These are phyloP conservation scores for Brachypodius melanocephalos DNA, from an alignment of 2,113 vertebrate genomes.

Conservation along the genomic window DNA sequence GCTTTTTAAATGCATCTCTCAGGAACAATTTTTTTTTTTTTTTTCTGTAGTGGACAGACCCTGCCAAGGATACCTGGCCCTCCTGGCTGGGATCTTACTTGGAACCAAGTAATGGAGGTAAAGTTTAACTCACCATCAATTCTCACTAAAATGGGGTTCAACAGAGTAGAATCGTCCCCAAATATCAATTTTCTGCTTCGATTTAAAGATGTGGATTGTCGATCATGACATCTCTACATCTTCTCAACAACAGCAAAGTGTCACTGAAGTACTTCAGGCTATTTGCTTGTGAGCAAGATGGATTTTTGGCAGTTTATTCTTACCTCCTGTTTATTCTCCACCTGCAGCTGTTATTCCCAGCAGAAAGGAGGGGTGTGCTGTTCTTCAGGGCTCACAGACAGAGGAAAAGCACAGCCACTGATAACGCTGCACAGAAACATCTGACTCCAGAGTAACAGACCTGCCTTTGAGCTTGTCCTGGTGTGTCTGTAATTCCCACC, in stretches of 20 bases:
- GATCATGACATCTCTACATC: background rate
- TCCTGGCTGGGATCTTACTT: background rate
- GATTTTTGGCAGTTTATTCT: background rate
- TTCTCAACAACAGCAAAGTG: background rate
- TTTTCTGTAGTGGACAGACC: accelerated
- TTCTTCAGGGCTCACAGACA: background rate
- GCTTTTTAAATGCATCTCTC: background rate
- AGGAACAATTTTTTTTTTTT: background rate
- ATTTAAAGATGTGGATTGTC: background rate
- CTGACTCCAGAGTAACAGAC: background rate
- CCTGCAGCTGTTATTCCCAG: background rate
- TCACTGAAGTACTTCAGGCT: background rate
- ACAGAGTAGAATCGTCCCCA: background rate
- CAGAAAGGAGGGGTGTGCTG: accelerated
- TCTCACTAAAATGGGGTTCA: background rate
- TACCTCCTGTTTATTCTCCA: background rate
- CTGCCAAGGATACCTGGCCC: background rate
- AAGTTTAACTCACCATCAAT: background rate
- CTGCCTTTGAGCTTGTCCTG: background rate
- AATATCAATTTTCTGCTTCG: background rate
- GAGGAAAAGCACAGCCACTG: background rate
- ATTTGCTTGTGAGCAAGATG: background rate
- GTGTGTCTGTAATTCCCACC: background rate
- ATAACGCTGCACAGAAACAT: background rate
- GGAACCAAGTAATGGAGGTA: background rate